Evolutionary conservation across 2,113 vertebrate species (phyloP).

Genomic region (Apaloderma vittatum): DNA sequence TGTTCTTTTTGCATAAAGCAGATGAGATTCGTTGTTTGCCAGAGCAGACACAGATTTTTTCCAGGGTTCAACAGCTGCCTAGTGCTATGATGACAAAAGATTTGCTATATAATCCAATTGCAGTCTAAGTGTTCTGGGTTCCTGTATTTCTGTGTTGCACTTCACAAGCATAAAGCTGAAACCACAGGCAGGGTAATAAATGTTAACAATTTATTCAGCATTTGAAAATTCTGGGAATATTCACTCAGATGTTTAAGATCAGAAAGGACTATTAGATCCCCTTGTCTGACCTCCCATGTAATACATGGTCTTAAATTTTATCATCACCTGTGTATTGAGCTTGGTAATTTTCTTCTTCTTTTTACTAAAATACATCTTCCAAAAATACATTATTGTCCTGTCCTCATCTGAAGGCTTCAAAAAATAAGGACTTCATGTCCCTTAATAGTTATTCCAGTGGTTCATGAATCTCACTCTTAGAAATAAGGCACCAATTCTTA

Average conservation of each 20-base stretch:
- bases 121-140: conserved; percentile 1
- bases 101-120: conserved; percentile 6
- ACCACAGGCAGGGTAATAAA: conserved; percentile 25
- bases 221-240: conserved; percentile 2
- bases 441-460: background rate
- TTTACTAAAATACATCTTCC: background rate
- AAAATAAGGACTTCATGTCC: background rate
- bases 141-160: background rate
- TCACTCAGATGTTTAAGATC: background rate
- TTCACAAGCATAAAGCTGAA: background rate
- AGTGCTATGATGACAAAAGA: conserved; percentile 15
- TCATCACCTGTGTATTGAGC: background rate
- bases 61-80: background rate
- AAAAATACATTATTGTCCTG: background rate
- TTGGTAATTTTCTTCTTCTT: background rate
- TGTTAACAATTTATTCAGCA: background rate
- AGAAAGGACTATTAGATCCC: background rate
- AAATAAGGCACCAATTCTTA: background rate
- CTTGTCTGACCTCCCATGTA: conserved; percentile 5
- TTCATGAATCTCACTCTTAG: conserved; percentile 12
- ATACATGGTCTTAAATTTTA: background rate
- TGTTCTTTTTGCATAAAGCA: conserved; percentile 61
- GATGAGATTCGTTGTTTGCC: background rate
- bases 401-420: background rate
- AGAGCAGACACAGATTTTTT: conserved; percentile 31